Evolutionary conservation across 2,113 vertebrate species (phyloP).

Genomic region (Myanophis thanlyinensis): DNA sequence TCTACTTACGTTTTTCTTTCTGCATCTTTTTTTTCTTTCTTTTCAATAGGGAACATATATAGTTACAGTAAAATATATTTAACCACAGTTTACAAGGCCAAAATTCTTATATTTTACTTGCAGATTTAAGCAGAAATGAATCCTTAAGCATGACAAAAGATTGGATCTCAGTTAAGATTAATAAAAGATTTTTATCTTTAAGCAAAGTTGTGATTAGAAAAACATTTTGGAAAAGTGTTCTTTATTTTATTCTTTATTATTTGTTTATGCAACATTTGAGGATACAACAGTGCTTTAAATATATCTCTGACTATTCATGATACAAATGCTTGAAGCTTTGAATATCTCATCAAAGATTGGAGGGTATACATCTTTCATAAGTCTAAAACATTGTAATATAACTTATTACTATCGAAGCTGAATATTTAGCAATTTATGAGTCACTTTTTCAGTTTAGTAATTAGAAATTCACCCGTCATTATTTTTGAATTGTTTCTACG

Average conservation of each 20-base stretch:
- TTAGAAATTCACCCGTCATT: background rate
- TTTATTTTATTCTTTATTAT: background rate
- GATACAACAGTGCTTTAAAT: background rate
- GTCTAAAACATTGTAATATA: background rate
- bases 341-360: background rate
- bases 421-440: background rate
- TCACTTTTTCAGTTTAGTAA: background rate
- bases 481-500: background rate
- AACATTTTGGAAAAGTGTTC: no score
- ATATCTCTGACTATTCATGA: background rate
- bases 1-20: conserved; percentile 27
- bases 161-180: background rate
- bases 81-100: background rate
- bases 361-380: background rate
- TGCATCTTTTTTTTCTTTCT: background rate
- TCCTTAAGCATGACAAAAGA: background rate
- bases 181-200: background rate
- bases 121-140: background rate
- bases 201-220: background rate
- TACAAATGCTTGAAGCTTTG: background rate
- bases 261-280: background rate
- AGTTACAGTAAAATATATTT: background rate
- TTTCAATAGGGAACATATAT: background rate
- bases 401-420: background rate
- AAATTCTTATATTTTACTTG: background rate